Evolutionary conservation across 2,888 invertebrate species (phyloP), one percentile per base, ranked within the genome.

Genomic region (Rhaphigaster nebulosa): DNA sequence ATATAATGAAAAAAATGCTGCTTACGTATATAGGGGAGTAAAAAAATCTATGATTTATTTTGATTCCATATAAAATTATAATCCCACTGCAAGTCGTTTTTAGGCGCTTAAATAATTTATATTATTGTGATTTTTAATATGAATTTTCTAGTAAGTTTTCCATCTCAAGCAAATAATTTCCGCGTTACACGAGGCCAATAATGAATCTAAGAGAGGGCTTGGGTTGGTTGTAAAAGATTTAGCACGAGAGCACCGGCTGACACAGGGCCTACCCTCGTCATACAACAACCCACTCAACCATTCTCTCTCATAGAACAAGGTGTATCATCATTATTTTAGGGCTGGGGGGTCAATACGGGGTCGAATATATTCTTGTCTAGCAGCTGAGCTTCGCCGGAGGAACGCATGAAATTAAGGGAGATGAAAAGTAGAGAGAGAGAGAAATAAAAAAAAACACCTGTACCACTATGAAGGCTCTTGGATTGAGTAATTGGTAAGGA

Each of bases 271-370:
- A 70, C 70, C 70, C 70, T 70, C 70, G 34, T 70, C 70, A 70
- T 70, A 70, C 70, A 70, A 70, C 34, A 34, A 18, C 5, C 70
- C 70, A 70, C 70, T 70, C 70, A 70, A 34, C 18, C 34, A 70
- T 70, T 70, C 70, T 12, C 70, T 70, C 70, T 70, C 70, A 34
- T 34, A 70, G 70, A 34, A 34, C 70, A 34, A 70, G 70, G 70
- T 70, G 70, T 70, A 70, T 70, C 34, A 34, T 70, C 70, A 70
- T 70, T 70, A 70, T 70, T 70, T 70, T 70, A 70, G 70, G 15
- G 18, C 20, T 34, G 34, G 70, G 56, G 65, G 70, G 15, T 70
- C 65, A 65, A 65, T 65, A 29, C 65, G 5, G 15, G 29, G 4
- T 15, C 70, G 13, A 70, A 70, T 34, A 34, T 34, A 70, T 70